Evolutionary conservation across 2,113 vertebrate genomes (phyloP).

Genomic region (Sylvia atricapilla): DNA sequence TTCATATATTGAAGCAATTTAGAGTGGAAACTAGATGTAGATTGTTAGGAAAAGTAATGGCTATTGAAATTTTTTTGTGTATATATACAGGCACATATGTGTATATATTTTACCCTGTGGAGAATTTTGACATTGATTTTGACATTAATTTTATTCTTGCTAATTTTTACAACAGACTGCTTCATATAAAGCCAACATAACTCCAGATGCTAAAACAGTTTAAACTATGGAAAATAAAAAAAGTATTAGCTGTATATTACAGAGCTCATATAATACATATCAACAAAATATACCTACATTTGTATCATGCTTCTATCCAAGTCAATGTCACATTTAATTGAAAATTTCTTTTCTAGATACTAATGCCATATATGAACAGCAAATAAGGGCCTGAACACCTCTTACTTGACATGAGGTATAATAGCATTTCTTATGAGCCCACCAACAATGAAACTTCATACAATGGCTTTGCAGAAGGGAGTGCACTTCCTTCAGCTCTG

Average conservation of each 20-base stretch:
- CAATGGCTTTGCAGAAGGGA: not conserved
- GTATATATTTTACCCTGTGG: not conserved
- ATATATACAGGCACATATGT: accelerated
- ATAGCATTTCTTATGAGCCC: not conserved
- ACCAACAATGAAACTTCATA: not conserved
- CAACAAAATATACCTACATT: not conserved
- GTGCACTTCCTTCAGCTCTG: not conserved
- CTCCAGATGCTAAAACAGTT: not conserved
- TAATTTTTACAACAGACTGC: not conserved
- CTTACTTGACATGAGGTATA: not conserved
- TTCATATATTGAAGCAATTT: not conserved
- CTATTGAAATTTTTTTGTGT: not conserved
- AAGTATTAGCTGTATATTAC: not conserved
- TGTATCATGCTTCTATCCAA: not conserved
- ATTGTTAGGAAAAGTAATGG: not conserved
- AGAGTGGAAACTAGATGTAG: not conserved
- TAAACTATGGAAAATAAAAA: not conserved
- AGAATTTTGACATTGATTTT: not conserved
- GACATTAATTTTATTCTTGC: not conserved
- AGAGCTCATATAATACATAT: not conserved
- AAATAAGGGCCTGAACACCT: not conserved
- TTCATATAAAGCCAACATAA: not conserved
- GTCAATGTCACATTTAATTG: not conserved
- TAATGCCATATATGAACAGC: not conserved
- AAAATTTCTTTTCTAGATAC: not conserved